Percentiles rank a stretch among this genome's conserved stretches.
phyloP scores from a whole-genome alignment of 2,888 invertebrate genomes.

The Kuschelorhynchus macadamiae region DNA sequence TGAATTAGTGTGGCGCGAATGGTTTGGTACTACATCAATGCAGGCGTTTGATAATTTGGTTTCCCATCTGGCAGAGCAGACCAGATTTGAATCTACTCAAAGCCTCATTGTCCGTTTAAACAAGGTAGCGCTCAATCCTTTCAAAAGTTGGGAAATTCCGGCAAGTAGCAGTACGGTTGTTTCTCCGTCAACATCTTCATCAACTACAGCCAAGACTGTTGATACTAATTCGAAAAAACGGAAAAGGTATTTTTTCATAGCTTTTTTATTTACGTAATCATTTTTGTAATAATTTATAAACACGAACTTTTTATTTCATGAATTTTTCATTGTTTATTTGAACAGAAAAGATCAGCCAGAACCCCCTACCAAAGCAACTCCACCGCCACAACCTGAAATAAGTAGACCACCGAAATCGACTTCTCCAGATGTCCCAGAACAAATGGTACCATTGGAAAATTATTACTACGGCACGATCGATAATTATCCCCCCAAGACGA shows the following conservation, averaged over 20 bases:
- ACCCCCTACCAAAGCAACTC: slow-evolving; percentile 17
- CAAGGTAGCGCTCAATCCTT: slow-evolving; percentile 79
- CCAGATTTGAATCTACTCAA: slow-evolving; percentile 76
- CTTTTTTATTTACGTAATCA: no score
- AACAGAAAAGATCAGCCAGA: slow-evolving; percentile 36
- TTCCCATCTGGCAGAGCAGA: slow-evolving; percentile 84
- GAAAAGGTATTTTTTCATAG: slow-evolving; percentile 38
- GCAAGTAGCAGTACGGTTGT: neutral
- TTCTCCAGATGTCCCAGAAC: slow-evolving; percentile 66
- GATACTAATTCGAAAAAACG: slow-evolving; percentile 36
- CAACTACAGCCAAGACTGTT: neutral
- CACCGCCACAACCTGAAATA: slow-evolving; percentile 47
- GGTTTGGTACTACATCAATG: slow-evolving; percentile 83
- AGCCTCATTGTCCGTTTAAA: slow-evolving; percentile 76
- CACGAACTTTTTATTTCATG: neutral
- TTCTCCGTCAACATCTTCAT: neutral
- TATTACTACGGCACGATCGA: slow-evolving; percentile 74
- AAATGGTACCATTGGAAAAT: slow-evolving; percentile 73
- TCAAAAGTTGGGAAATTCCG: slow-evolving; percentile 74
- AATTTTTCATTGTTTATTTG: no score
- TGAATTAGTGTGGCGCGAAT: slow-evolving; percentile 90
- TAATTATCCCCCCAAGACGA: slow-evolving; percentile 54
- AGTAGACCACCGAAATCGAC: slow-evolving; percentile 67
- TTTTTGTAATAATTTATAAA: no score
- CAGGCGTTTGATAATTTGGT: slow-evolving; percentile 88